Evolutionary conservation across 2,113 vertebrate genomes (phyloP).

Genomic region (Oreocharis arfaki): DNA sequence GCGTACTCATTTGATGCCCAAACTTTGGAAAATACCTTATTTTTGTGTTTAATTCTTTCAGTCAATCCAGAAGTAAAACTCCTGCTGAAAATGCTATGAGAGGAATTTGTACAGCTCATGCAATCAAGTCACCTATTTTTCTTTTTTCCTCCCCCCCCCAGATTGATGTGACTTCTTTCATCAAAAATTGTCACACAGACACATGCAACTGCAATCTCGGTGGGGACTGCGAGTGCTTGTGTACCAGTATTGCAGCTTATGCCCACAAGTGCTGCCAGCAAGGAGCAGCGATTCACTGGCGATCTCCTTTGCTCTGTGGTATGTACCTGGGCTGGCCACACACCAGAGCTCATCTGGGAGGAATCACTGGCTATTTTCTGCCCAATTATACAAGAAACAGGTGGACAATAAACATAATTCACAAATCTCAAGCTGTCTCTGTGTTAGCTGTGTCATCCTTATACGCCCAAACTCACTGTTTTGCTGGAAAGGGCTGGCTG

Average conservation of each 20-base stretch:
- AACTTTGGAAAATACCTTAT: background rate
- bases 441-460: background rate
- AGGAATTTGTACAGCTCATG: background rate
- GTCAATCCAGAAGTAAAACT: background rate
- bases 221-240: slow-evolving; percentile 96
- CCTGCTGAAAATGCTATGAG: background rate
- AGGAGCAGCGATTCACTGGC: slow-evolving; percentile 86
- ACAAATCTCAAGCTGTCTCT: background rate
- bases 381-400: background rate
- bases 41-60: background rate
- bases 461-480: background rate
- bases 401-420: background rate
- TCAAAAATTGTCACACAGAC: slow-evolving; percentile 95
- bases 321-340: slow-evolving; percentile 30
- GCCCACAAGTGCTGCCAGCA: slow-evolving; percentile 96
- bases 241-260: slow-evolving; percentile 92
- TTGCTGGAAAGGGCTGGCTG: background rate
- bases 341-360: background rate
- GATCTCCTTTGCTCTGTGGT: slow-evolving; percentile 89
- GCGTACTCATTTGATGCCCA: background rate
- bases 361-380: background rate
- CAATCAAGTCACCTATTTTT: background rate
- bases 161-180: slow-evolving; percentile 98
- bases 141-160: background rate
- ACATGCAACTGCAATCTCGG: slow-evolving; percentile 96